These are phyloP conservation scores for Incurvaria masculella DNA, from an alignment of 2,888 invertebrate species.

Conservation along the genomic window DNA sequence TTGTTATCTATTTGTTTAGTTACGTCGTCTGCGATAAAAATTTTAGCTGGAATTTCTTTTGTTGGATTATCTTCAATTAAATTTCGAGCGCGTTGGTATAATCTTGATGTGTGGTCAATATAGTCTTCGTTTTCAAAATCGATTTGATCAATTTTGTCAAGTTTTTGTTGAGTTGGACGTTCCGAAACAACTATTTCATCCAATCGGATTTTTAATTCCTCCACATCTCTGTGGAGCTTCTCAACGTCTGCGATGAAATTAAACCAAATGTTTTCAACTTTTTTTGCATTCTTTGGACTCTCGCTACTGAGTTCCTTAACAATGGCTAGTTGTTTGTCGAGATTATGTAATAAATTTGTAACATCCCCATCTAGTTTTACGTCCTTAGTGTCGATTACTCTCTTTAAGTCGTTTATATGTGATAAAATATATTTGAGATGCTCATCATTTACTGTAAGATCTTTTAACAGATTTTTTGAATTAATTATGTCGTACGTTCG, in stretches of 20 bases:
- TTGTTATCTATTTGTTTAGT: constrained; percentile 67
- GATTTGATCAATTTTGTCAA: constrained; percentile 66
- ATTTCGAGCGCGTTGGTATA: constrained; percentile 60
- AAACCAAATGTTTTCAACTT: constrained; percentile 67
- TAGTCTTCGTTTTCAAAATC: constrained; percentile 65
- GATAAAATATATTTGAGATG: constrained; percentile 44
- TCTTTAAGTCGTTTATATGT: constrained; percentile 57
- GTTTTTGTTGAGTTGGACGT: constrained; percentile 62
- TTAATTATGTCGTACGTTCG: constrained; percentile 22
- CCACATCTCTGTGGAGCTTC: constrained; percentile 51
- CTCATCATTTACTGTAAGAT: constrained; percentile 18
- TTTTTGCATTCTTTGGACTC: constrained; percentile 40
- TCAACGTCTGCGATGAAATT: constrained; percentile 65
- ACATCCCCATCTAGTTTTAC: constrained; percentile 65
- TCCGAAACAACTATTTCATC: constrained; percentile 61
- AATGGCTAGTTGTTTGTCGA: constrained; percentile 64
- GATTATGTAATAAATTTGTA: constrained; percentile 57
- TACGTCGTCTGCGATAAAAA: constrained; percentile 64
- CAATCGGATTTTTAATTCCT: constrained; percentile 48
- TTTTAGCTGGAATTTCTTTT: constrained; percentile 64
- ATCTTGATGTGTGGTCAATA: constrained; percentile 56
- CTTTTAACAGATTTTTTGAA: constrained; percentile 21
- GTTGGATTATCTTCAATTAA: constrained; percentile 68
- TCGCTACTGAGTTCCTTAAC: constrained; percentile 62
- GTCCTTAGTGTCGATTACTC: constrained; percentile 61